Evolutionary conservation across 2,888 invertebrate species (phyloP).

Genomic region (Phaedon cochleariae): DNA sequence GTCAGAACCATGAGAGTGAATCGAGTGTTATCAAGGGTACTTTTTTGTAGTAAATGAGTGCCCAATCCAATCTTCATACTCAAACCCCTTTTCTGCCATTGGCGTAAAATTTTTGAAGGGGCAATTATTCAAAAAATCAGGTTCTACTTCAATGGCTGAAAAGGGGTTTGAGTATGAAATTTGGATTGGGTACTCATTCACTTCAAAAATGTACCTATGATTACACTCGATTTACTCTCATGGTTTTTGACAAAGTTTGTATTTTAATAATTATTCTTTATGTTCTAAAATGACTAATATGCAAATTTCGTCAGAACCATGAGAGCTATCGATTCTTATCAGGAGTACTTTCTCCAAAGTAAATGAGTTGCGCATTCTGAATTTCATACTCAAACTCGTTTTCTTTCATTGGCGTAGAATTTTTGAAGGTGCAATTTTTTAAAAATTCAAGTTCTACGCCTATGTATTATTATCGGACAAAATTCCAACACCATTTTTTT

Average conservation of each 20-base stretch:
- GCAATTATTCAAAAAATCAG: conserved; percentile 2
- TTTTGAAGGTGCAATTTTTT: neutral
- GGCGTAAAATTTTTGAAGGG: conserved; percentile 2
- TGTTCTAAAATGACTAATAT: neutral
- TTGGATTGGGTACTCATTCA: no score
- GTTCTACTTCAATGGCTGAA: neutral
- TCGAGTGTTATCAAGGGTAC: conserved; percentile 4
- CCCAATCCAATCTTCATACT: neutral
- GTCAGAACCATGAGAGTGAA: conserved; percentile 4
- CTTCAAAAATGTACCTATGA: no score
- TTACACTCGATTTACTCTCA: no score
- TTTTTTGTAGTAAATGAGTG: conserved; percentile 6
- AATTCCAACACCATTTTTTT: no score
- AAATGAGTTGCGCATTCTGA: neutral
- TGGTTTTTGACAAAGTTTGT: no score
- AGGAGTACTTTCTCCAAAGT: conserved; percentile 3
- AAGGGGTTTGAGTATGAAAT: no score
- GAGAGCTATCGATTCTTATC: neutral
- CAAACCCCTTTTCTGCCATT: neutral
- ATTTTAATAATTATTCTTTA: neutral
- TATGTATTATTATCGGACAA: no score
- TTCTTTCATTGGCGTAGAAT: conserved; percentile 6
- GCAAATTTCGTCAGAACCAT: neutral
- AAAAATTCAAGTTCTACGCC: conserved; percentile 5
- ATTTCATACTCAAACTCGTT: neutral